Evolutionary conservation across 2,888 invertebrate genomes (phyloP), one percentile per base, ranked within the genome.

Genomic region (Amblyjoppa fuscipennis): DNA sequence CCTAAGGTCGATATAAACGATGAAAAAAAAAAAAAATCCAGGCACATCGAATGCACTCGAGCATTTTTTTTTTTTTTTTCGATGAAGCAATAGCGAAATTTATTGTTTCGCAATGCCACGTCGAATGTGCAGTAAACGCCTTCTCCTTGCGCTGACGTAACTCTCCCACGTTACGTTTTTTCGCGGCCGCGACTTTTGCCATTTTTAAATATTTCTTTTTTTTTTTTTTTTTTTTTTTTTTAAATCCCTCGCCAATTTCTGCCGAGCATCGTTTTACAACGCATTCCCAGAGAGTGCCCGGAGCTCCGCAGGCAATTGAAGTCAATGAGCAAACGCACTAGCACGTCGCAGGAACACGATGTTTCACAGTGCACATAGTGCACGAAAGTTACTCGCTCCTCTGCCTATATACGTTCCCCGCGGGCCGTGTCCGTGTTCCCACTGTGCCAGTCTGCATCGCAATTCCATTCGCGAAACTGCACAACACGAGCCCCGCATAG

Each of bases 241-340:
- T 41, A 20, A 61, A 61, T 61, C 61, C 34, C 49, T 79, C 31
- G 56, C 20, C 20, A 68, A 77, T 74, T 68, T 61, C 38, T n/a
- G 76, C 45, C 7, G 41, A 31, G 11, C 13, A 31, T 68, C 68
- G 20, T 61, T 73, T 66, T 66, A 56, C 71, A 61, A 68, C 73
- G 28, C 41, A 77, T 73, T 74, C 51, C 61, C 56, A 56, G 51
- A 73, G 56, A 56, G 38, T 1, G 7, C 6, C 66, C 53, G 59
- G 56, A 64, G 45, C 59, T 31, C 53, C 25, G 25, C 66, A 38
- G 69, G 45, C 74, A 85, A 85, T 85, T 81, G 64, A 69, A 66
- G 51, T 64, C 81, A 85, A 85, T 85, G 69, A 85, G 69, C 68
- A 34, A 51, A 73, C 49, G 13, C 31, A 53, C 41, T 73, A 41